Conservation (phyloP, 2,888 invertebrate species). For the Busseola fusca region DNA sequence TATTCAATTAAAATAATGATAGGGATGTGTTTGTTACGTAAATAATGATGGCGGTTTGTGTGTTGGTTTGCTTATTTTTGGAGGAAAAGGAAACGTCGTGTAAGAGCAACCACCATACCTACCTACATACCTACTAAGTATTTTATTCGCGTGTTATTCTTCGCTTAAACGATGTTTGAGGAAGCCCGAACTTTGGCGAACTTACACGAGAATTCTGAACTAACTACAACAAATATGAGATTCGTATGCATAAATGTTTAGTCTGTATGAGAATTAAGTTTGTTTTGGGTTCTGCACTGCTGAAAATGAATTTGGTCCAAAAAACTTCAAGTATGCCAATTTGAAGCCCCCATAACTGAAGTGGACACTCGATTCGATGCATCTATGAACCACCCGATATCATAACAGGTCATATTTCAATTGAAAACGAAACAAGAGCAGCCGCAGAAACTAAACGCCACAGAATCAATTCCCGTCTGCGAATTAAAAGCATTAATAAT, state of each 20-base stretch:
- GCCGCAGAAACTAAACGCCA: slow-evolving; percentile 54
- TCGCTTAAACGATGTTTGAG: slow-evolving; percentile 54
- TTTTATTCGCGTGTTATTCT: slow-evolving; percentile 57
- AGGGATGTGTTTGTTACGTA: slow-evolving; percentile 70
- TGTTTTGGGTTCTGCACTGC: slow-evolving; percentile 12
- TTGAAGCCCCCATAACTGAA: slow-evolving; percentile 23
- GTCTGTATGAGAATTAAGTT: slow-evolving; percentile 51
- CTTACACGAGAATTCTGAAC: slow-evolving; percentile 47
- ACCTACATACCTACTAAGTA: slow-evolving; percentile 37
- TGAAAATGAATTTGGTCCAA: slow-evolving; percentile 12
- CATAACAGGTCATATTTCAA: slow-evolving; percentile 40
- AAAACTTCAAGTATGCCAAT: slow-evolving; percentile 16
- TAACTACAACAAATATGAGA: slow-evolving; percentile 48
- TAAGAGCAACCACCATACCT: slow-evolving; percentile 44
- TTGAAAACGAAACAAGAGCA: slow-evolving; percentile 30
- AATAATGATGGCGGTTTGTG: slow-evolving; percentile 71
- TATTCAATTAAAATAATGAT: slow-evolving; percentile 80
- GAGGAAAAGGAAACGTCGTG: slow-evolving; percentile 49
- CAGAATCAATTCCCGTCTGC: slow-evolving; percentile 81
- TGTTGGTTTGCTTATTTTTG: slow-evolving; percentile 65
- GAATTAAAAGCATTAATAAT: slow-evolving; percentile 87
- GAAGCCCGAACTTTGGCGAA: slow-evolving; percentile 47
- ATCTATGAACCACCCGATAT: slow-evolving; percentile 31
- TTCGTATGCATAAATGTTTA: slow-evolving; percentile 58
- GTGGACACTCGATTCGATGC: slow-evolving; percentile 22